A percentile compares a stretch with the other conserved stretches of the same genome.
phyloP scores from a whole-genome alignment of 2,888 invertebrate species.

The Tuberolachnus salignus region DNA sequence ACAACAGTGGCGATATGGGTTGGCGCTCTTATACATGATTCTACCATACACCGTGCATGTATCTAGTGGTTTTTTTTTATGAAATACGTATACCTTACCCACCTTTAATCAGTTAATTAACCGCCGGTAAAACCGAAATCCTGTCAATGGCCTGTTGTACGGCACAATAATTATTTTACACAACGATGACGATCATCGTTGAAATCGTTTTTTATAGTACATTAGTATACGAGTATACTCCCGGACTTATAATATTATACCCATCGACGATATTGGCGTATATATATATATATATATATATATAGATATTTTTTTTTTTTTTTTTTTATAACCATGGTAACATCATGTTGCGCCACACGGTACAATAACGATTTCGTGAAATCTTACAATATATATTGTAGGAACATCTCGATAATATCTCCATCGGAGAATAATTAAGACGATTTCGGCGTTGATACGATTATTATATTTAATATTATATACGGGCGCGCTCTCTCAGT shows the following conservation, averaged over 20 bases:
- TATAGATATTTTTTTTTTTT: too few relatives aligned
- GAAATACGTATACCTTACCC: too few relatives aligned
- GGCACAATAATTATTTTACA: too few relatives aligned
- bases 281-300: background rate
- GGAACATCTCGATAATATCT: conserved; percentile 20
- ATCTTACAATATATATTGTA: too few relatives aligned
- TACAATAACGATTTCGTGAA: conserved; percentile 32
- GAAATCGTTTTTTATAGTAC: background rate
- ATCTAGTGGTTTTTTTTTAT: too few relatives aligned
- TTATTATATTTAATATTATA: background rate
- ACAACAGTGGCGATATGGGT: too few relatives aligned
- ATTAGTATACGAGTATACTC: too few relatives aligned
- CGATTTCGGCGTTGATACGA: conserved; percentile 33
- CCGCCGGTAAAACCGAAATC: background rate
- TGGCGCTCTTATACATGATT: too few relatives aligned
- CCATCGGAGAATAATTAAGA: conserved; percentile 35
- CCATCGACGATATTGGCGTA: background rate
- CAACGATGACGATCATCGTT: background rate
- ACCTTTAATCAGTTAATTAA: conserved; percentile 34
- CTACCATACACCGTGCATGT: too few relatives aligned
- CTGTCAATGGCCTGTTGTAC: too few relatives aligned
- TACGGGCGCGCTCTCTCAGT: background rate
- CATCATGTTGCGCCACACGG: conserved; percentile 8
- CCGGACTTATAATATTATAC: background rate
- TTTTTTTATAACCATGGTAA: conserved; percentile 10